Evolutionary conservation across 35 echinoderm and acorn worm genomes (phyloP).

Genomic region (Anneissia japonica): DNA sequence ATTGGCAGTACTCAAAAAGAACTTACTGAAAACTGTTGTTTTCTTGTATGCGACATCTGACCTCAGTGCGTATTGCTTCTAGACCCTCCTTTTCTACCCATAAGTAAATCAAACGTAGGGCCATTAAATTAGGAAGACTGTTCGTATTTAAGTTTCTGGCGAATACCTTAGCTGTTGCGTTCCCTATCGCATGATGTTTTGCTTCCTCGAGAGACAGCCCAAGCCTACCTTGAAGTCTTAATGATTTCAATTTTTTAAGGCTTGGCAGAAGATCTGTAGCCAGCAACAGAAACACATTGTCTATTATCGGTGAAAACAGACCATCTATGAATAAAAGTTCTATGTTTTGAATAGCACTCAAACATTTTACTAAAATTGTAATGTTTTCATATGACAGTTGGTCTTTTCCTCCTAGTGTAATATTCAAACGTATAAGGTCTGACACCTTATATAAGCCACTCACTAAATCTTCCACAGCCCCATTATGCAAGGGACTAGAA

Average conservation of each 20-base stretch:
- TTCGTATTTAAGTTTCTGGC: neutral
- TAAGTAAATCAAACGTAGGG: neutral
- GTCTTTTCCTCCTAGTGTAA: neutral
- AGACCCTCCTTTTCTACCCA: neutral
- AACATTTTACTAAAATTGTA: neutral
- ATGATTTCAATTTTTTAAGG: neutral
- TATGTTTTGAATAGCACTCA: neutral
- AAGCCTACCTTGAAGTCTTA: neutral
- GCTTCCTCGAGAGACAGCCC: neutral
- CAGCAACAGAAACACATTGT: neutral
- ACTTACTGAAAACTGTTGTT: too few relatives aligned
- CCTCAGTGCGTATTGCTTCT: too few relatives aligned
- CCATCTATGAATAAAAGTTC: neutral
- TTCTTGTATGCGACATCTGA: too few relatives aligned
- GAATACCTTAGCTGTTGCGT: neutral
- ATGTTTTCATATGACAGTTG: neutral
- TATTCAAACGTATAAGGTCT: neutral
- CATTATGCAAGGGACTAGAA: neutral
- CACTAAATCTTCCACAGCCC: neutral
- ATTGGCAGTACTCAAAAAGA: too few relatives aligned
- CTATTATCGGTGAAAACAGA: neutral
- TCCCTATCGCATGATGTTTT: neutral
- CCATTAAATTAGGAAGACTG: neutral
- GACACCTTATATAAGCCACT: neutral
- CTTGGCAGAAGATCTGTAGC: neutral